phyloP scores from a whole-genome alignment of 1,140 invertebrate species.

The Leptinotarsa lineolata region DNA sequence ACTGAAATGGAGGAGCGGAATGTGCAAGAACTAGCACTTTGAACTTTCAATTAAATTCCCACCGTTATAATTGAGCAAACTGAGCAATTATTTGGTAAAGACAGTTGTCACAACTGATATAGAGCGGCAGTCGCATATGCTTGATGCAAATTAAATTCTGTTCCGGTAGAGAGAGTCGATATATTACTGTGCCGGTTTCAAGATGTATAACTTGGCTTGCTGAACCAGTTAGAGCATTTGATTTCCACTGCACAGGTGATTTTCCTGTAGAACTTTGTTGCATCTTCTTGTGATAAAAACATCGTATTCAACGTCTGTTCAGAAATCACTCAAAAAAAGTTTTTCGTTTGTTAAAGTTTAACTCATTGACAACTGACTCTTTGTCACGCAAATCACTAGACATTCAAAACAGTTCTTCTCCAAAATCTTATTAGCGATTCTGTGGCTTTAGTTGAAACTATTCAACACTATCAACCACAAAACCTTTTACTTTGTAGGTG shows the following conservation, averaged over 20 bases:
- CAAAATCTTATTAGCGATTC: too few relatives aligned
- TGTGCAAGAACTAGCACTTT: too few relatives aligned
- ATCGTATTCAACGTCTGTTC: background rate
- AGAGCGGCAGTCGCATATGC: background rate
- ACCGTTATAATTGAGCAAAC: slow-evolving; percentile 4
- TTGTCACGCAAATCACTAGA: too few relatives aligned
- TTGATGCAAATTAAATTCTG: slow-evolving; percentile 14
- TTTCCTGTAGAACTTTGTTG: background rate
- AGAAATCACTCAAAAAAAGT: background rate
- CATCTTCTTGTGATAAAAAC: too few relatives aligned
- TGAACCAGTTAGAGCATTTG: background rate
- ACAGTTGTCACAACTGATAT: background rate
- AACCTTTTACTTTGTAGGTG: too few relatives aligned
- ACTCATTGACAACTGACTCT: background rate
- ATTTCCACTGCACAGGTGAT: background rate
- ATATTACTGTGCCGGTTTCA: background rate
- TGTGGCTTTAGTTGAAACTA: too few relatives aligned
- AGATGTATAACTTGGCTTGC: background rate
- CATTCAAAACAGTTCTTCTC: too few relatives aligned
- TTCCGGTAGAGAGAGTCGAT: background rate
- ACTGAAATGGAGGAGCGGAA: too few relatives aligned
- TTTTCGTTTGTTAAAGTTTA: too few relatives aligned
- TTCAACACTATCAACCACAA: too few relatives aligned
- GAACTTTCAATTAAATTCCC: background rate
- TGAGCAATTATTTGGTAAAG: slow-evolving; percentile 1